Conservation (phyloP, 2,888 invertebrate species). For the Drosophila mercatorum region DNA sequence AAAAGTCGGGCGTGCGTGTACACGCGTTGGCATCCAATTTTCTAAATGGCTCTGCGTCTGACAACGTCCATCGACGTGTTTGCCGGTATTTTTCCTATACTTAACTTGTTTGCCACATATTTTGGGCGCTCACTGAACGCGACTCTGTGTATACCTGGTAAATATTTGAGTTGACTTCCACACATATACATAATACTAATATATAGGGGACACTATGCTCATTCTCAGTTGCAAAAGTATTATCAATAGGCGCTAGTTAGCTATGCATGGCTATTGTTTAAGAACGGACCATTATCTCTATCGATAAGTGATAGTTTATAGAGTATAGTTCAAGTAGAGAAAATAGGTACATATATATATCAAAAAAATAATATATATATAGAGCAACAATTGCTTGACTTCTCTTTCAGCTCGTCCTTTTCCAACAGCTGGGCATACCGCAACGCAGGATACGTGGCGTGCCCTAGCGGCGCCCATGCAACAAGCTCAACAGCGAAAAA, state of each 20-base stretch:
- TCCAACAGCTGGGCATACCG: neutral
- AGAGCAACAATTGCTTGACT: too few species aligned
- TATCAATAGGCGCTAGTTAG: neutral
- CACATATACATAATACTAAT: too few species aligned
- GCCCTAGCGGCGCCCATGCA: neutral
- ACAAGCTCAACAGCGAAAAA: constrained; percentile 9
- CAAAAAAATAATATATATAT: too few species aligned
- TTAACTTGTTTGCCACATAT: constrained; percentile 38
- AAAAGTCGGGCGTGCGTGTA: constrained; percentile 30
- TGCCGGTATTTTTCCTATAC: constrained; percentile 41
- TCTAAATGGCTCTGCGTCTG: constrained; percentile 53
- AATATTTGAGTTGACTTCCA: constrained; percentile 12
- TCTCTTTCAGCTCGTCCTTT: neutral
- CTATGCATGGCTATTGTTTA: neutral
- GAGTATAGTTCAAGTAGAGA: neutral
- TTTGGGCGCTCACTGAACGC: constrained; percentile 1
- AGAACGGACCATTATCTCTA: neutral
- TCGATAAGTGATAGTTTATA: neutral
- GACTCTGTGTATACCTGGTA: constrained; percentile 22
- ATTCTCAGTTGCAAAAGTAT: neutral
- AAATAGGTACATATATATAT: neutral
- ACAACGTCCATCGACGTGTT: constrained; percentile 1
- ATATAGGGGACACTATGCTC: neutral
- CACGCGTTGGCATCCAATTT: constrained; percentile 55
- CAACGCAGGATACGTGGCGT: neutral